A percentile compares a stretch with the other conserved stretches of the same genome.
Evolutionary conservation across 2,888 invertebrate genomes (phyloP).

Genomic region (Idaea straminata): DNA sequence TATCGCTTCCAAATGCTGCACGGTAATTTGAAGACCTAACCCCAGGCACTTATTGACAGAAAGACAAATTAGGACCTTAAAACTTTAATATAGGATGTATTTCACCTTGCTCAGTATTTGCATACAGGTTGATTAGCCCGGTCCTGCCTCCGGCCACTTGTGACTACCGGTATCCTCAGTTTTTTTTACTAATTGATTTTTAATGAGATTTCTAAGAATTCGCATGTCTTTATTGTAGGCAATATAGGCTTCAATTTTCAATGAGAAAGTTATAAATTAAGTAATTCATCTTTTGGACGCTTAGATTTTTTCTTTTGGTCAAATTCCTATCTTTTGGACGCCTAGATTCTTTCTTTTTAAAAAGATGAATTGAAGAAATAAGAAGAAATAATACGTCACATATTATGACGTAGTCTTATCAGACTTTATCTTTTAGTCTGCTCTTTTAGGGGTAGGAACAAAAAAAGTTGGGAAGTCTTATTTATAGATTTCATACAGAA

Average conservation of each 20-base stretch:
- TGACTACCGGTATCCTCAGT: conserved; percentile 25
- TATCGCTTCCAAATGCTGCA: background rate
- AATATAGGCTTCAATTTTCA: conserved; percentile 7
- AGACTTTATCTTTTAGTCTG: too few species aligned
- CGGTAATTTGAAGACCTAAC: background rate
- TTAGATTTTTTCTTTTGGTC: background rate
- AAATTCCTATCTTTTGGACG: background rate
- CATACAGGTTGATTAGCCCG: conserved; percentile 5
- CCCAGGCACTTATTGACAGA: background rate
- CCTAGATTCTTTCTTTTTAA: background rate
- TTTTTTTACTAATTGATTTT: conserved; percentile 26
- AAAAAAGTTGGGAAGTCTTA: too few species aligned
- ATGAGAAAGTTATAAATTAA: background rate
- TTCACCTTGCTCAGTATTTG: background rate
- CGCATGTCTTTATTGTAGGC: conserved; percentile 3
- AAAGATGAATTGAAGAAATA: too few species aligned
- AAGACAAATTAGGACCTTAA: background rate
- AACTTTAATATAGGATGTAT: background rate
- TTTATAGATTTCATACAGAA: too few species aligned
- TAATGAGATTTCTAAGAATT: conserved; percentile 23
- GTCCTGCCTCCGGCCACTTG: conserved; percentile 24
- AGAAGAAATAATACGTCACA: too few species aligned
- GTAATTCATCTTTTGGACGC: background rate
- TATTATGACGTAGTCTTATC: too few species aligned
- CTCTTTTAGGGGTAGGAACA: too few species aligned